A percentile compares a stretch with the other conserved stretches of the same genome.
Conservation (phyloP, 2,888 invertebrate species). For the Gastrophysa polygoni region DNA sequence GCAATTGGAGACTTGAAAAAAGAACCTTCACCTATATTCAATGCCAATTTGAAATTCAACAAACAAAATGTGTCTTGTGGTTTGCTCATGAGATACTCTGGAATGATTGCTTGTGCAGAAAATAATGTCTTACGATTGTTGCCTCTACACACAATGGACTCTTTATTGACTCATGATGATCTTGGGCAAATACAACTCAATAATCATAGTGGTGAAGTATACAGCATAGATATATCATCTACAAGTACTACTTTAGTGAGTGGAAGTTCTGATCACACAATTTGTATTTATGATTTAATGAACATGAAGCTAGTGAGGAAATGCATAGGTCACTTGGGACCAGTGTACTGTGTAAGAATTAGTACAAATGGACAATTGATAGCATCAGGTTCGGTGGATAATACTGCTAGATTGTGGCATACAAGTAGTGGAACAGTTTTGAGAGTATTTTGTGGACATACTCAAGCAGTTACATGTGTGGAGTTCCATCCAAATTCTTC, state of each 20-base stretch:
- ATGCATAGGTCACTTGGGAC: slow-evolving; percentile 81
- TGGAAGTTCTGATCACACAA: slow-evolving; percentile 50
- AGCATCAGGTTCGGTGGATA: slow-evolving; percentile 81
- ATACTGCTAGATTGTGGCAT: slow-evolving; percentile 81
- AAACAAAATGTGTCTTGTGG: slow-evolving; percentile 51
- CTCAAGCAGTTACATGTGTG: slow-evolving; percentile 84
- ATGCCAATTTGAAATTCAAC: slow-evolving; percentile 44
- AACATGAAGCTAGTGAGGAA: slow-evolving; percentile 45
- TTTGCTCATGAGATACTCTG: slow-evolving; percentile 46
- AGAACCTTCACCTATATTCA: slow-evolving; percentile 45
- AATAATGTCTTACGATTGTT: slow-evolving; percentile 47
- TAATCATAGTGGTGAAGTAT: slow-evolving; percentile 50
- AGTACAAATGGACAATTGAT: slow-evolving; percentile 72
- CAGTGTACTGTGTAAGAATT: slow-evolving; percentile 86
- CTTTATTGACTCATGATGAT: slow-evolving; percentile 35
- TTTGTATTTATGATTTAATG: slow-evolving; percentile 50
- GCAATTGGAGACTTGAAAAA: slow-evolving; percentile 45
- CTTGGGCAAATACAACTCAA: slow-evolving; percentile 44
- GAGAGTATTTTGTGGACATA: slow-evolving; percentile 86
- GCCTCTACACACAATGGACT: slow-evolving; percentile 44
- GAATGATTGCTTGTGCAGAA: slow-evolving; percentile 50
- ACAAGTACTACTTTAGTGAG: slow-evolving; percentile 47
- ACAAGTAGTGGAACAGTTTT: slow-evolving; percentile 82
- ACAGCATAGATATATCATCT: slow-evolving; percentile 48
- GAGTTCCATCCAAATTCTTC: slow-evolving; percentile 91